phyloP scores from a whole-genome alignment of 2,888 invertebrate species.

The Philonicus albiceps region DNA sequence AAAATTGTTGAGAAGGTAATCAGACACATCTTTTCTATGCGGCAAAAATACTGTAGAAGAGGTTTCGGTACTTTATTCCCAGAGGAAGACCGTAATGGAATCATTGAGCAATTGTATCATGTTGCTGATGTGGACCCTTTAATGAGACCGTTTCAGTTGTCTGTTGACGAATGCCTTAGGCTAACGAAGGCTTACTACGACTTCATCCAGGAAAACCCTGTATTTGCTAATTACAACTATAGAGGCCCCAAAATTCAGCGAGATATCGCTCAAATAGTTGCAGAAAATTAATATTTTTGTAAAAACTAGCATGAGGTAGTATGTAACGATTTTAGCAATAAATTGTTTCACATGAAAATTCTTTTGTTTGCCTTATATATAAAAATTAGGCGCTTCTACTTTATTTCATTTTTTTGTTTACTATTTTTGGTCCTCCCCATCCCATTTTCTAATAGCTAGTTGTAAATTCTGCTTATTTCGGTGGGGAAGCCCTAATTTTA shows the following conservation, averaged over 20 bases:
- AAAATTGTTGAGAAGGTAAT: conserved; percentile 87
- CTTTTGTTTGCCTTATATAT: background rate
- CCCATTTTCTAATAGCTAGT: too few relatives aligned
- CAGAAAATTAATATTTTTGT: background rate
- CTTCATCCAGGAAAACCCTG: conserved; percentile 74
- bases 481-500: too few relatives aligned
- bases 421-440: too few relatives aligned
- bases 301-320: background rate
- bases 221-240: conserved; percentile 73
- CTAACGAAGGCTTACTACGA: conserved; percentile 80
- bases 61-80: conserved; percentile 82
- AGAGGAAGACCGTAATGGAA: conserved; percentile 69
- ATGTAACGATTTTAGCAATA: background rate
- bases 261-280: background rate
- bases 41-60: conserved; percentile 82
- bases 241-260: conserved; percentile 64
- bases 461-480: too few relatives aligned
- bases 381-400: background rate
- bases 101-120: conserved; percentile 73
- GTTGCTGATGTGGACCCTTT: conserved; percentile 76
- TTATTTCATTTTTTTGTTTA: too few relatives aligned
- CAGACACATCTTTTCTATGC: conserved; percentile 84
- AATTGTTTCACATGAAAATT: background rate
- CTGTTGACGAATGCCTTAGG: conserved; percentile 79
- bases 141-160: conserved; percentile 75